phyloP scores from a whole-genome alignment of 2,888 invertebrate genomes.

The Cheilosia vulpina region DNA sequence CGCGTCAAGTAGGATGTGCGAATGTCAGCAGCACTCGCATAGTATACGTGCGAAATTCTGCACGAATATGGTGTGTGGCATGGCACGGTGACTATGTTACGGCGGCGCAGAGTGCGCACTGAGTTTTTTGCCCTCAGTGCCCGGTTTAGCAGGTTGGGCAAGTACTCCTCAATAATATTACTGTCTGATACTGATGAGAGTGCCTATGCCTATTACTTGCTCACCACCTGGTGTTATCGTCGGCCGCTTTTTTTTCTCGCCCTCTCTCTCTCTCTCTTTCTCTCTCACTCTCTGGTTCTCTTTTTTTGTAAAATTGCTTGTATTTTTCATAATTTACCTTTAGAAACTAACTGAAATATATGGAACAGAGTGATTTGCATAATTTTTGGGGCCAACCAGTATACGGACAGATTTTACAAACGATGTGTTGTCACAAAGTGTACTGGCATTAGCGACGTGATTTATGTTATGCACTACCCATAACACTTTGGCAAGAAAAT shows the following conservation, averaged over 20 bases:
- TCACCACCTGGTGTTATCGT: conserved; percentile 15
- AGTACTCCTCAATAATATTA: conserved; percentile 34
- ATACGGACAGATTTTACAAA: not conserved
- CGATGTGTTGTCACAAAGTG: too few relatives aligned
- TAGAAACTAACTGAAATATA: too few relatives aligned
- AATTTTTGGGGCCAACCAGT: not conserved
- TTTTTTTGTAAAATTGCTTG: not conserved
- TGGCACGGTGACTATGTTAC: not conserved
- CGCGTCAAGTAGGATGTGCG: conserved; percentile 36
- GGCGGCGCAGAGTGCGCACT: not conserved
- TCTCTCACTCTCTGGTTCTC: too few relatives aligned
- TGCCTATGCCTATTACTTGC: conserved; percentile 41
- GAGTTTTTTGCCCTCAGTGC: conserved; percentile 51
- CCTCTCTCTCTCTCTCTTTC: not conserved
- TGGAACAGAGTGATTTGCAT: too few relatives aligned
- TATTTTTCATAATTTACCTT: not conserved
- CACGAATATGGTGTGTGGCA: conserved; percentile 1
- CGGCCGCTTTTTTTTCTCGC: not conserved
- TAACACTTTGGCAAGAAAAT: too few relatives aligned
- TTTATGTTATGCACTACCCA: too few relatives aligned
- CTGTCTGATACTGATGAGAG: conserved; percentile 32
- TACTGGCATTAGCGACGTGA: too few relatives aligned
- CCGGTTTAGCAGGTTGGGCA: conserved; percentile 42
- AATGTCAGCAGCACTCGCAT: conserved; percentile 16
- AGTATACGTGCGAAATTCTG: conserved; percentile 16